Conservation (phyloP, 2,888 invertebrate species). For the Caenorhabditis sp. region DNA sequence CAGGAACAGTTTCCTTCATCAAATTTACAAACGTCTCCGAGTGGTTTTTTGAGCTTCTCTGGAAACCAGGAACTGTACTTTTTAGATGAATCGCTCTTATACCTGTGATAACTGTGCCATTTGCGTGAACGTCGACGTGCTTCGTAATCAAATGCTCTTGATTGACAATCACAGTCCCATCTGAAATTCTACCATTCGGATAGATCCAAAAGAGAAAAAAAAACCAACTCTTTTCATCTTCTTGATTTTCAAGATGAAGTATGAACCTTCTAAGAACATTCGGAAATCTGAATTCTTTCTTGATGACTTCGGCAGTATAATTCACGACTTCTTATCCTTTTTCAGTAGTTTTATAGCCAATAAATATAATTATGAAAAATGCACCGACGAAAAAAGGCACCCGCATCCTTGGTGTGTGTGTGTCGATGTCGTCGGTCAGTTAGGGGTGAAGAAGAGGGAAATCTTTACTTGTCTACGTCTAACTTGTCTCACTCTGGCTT, state of each 20-base stretch:
- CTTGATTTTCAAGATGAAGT: background rate
- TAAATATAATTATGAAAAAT: background rate
- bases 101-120: constrained; percentile 1
- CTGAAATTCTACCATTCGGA: background rate
- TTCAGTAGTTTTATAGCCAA: constrained; percentile 3
- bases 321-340: background rate
- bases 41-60: background rate
- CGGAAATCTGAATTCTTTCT: background rate
- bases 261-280: background rate
- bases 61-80: background rate
- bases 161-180: background rate
- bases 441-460: background rate
- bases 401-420: background rate
- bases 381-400: background rate
- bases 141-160: background rate
- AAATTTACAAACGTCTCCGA: background rate
- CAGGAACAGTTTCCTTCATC: constrained; percentile 5
- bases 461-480: background rate
- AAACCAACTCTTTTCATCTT: background rate
- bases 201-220: background rate
- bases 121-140: background rate
- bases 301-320: constrained; percentile 3
- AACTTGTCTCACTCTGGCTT: background rate
- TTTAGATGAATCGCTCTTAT: background rate
- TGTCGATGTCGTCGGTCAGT: too few species aligned